Percentiles rank a stretch among this genome's conserved stretches.
Conservation (phyloP, 1,140 invertebrate species). For the Ips nitidus region DNA sequence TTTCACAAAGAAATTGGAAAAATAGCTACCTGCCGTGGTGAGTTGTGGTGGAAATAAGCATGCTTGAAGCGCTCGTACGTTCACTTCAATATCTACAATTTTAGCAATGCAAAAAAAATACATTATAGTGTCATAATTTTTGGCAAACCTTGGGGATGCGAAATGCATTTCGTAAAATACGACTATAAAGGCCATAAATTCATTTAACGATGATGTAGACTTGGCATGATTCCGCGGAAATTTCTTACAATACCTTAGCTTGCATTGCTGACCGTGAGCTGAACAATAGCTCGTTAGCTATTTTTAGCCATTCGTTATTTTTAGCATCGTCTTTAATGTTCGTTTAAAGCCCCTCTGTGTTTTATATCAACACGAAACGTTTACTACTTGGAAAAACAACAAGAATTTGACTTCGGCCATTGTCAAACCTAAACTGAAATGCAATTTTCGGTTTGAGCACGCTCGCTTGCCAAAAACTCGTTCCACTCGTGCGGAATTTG, state of each 20-base stretch:
- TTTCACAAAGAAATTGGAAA: constrained; percentile 41
- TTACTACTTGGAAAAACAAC: too few relatives aligned
- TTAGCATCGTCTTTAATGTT: too few relatives aligned
- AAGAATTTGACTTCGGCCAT: too few relatives aligned
- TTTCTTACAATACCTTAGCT: constrained; percentile 3
- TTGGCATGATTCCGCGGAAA: constrained; percentile 19
- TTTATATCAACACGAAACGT: too few relatives aligned
- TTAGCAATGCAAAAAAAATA: not conserved
- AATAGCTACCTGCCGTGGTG: constrained; percentile 35
- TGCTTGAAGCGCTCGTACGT: constrained; percentile 36
- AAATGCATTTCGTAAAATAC: constrained; percentile 9
- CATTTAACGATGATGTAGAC: constrained; percentile 13
- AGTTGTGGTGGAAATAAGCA: constrained; percentile 36
- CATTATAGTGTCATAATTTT: constrained; percentile 2
- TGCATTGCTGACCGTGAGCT: constrained; percentile 10
- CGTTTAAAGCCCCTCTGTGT: too few relatives aligned
- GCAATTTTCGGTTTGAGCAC: too few relatives aligned
- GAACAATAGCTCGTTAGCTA: constrained; percentile 15
- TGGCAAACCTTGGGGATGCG: not conserved
- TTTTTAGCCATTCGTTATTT: not conserved
- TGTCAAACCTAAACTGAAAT: too few relatives aligned
- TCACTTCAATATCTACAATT: constrained; percentile 30
- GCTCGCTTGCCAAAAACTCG: too few relatives aligned
- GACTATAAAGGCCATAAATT: constrained; percentile 6
- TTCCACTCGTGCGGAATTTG: too few relatives aligned